Percentiles rank a stretch among this genome's conserved stretches.
phyloP scores from a whole-genome alignment of 1,140 invertebrate genomes.

The Cyclina sinensis region DNA sequence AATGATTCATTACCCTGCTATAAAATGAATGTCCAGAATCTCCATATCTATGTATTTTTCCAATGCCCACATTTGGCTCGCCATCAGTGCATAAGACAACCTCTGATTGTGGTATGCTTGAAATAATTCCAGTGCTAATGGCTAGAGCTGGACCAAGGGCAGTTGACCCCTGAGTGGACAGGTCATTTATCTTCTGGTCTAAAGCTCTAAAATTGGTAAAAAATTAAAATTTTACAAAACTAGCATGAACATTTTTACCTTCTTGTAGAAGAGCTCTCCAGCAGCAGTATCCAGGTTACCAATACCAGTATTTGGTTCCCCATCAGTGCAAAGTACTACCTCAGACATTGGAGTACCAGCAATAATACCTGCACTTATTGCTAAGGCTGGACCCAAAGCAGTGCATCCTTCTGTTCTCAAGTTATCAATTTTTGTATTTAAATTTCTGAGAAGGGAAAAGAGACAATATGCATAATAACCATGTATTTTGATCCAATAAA shows the following conservation, averaged over 20 bases:
- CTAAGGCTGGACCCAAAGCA: slow-evolving; percentile 84
- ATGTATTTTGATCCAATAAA: too few relatives aligned
- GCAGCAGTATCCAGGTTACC: slow-evolving; percentile 66
- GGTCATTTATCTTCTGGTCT: slow-evolving; percentile 65
- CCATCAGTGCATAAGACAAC: slow-evolving; percentile 84
- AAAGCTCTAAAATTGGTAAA: slow-evolving; percentile 67
- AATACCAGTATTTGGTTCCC: slow-evolving; percentile 83
- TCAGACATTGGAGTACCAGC: slow-evolving; percentile 78
- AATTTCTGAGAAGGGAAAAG: slow-evolving; percentile 64
- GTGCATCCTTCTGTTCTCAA: slow-evolving; percentile 78
- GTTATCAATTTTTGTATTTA: slow-evolving; percentile 71
- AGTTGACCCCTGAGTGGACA: slow-evolving; percentile 78
- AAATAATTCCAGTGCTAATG: slow-evolving; percentile 79
- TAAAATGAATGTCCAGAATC: slow-evolving; percentile 13
- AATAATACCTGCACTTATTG: slow-evolving; percentile 79
- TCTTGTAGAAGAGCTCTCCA: slow-evolving; percentile 38
- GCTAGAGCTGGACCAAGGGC: slow-evolving; percentile 83
- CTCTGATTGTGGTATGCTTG: slow-evolving; percentile 77
- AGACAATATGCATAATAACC: neutral
- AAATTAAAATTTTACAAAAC: too few relatives aligned
- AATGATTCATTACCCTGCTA: slow-evolving; percentile 8
- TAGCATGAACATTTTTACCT: slow-evolving; percentile 16
- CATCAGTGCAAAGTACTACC: slow-evolving; percentile 85
- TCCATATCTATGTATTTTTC: slow-evolving; percentile 55
- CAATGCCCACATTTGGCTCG: slow-evolving; percentile 82